Conservation (phyloP, 2,113 vertebrate species). For the Nycticorax nycticorax region DNA sequence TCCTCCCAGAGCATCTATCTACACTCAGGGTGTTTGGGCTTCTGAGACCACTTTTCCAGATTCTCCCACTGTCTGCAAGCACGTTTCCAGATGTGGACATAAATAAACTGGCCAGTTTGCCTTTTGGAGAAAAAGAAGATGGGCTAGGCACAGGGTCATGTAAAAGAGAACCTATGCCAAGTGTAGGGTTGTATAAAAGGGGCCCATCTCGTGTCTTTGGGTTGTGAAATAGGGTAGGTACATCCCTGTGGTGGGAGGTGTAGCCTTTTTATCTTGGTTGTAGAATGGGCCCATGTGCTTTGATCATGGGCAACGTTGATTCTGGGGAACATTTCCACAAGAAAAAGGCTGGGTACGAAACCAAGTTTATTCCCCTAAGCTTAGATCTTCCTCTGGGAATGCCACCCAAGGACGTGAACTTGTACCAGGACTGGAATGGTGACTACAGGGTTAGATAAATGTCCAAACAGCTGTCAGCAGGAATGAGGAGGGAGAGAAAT, state of each 20-base stretch:
- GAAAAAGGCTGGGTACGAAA: neutral
- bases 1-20: neutral
- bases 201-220: fast-evolving
- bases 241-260: neutral
- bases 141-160: neutral
- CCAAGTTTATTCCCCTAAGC: neutral
- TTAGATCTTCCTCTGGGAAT: neutral
- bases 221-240: neutral
- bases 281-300: neutral
- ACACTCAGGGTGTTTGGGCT: neutral
- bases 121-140: neutral
- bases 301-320: neutral
- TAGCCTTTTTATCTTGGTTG: neutral
- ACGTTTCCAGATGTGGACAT: neutral
- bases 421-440: neutral
- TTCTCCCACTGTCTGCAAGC: neutral
- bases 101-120: neutral
- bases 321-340: neutral
- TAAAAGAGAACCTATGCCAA: neutral
- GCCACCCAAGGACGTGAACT: neutral
- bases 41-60: neutral
- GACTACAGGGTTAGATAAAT: neutral
- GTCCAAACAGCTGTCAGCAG: neutral
- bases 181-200: neutral
- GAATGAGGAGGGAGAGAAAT: neutral